Percentiles rank a stretch among this genome's conserved stretches.
Conservation (phyloP, 1,140 invertebrate species). For the Cherax destructor region DNA sequence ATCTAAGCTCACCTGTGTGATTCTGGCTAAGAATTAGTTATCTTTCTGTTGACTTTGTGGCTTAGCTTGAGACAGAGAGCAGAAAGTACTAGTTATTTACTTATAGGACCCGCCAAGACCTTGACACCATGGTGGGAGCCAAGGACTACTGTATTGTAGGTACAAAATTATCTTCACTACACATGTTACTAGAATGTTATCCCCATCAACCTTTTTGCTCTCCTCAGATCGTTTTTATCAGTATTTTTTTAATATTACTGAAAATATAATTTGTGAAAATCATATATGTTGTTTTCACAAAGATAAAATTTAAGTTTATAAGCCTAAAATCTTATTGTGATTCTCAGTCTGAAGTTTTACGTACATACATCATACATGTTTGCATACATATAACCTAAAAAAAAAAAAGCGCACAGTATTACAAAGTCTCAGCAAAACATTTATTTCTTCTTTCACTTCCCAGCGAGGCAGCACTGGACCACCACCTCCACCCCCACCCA, state of each 20-base stretch:
- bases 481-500: constrained; percentile 3
- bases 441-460: neutral
- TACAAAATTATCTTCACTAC: too few relatives aligned
- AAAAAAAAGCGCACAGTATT: neutral
- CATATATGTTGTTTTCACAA: too few relatives aligned
- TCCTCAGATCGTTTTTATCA: too few relatives aligned
- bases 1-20: neutral
- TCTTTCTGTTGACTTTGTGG: neutral
- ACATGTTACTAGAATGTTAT: too few relatives aligned
- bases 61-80: neutral
- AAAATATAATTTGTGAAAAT: too few relatives aligned
- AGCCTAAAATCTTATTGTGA: too few relatives aligned
- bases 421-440: neutral
- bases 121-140: neutral
- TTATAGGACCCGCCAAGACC: neutral
- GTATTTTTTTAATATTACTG: too few relatives aligned
- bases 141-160: too few relatives aligned
- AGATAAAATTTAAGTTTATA: too few relatives aligned
- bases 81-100: neutral
- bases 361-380: too few relatives aligned
- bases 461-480: neutral
- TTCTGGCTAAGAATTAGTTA: neutral
- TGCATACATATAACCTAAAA: neutral
- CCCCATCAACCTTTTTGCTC: too few relatives aligned
- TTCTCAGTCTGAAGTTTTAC: neutral